phyloP scores from a whole-genome alignment of 2,797 vertebrate species.

The Enteromius trimaculatus region DNA sequence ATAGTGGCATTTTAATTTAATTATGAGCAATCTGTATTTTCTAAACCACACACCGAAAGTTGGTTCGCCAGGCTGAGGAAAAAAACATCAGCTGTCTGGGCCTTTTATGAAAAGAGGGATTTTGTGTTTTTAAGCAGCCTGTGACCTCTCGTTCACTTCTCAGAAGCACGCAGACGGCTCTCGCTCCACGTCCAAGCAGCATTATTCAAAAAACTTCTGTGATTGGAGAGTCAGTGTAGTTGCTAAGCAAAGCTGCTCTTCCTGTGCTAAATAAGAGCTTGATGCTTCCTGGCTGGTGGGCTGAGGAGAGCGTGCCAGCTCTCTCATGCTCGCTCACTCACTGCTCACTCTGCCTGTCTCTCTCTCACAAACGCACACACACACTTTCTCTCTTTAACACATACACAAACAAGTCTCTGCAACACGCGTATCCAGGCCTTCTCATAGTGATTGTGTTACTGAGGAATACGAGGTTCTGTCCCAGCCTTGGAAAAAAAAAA shows the following conservation, averaged over 20 bases:
- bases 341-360: constrained; percentile 56
- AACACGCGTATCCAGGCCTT: constrained; percentile 33
- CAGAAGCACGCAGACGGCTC: constrained; percentile 63
- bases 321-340: constrained; percentile 54
- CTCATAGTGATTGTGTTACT: constrained; percentile 70
- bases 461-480: constrained; percentile 26
- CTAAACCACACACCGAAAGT: background rate
- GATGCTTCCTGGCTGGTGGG: constrained; percentile 80
- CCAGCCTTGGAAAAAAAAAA: constrained; percentile 32
- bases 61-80: background rate
- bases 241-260: constrained; percentile 85
- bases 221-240: constrained; percentile 81
- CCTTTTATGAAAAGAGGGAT: constrained; percentile 40
- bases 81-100: background rate
- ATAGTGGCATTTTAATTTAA: background rate
- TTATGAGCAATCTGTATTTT: background rate
- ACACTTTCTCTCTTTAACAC: constrained; percentile 34
- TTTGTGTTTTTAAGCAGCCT: constrained; percentile 52
- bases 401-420: constrained; percentile 42
- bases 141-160: constrained; percentile 49
- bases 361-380: constrained; percentile 14
- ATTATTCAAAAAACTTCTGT: constrained; percentile 74
- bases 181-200: constrained; percentile 64
- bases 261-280: constrained; percentile 85
- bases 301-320: constrained; percentile 74